A percentile compares a stretch with the other conserved stretches of the same genome.
These are phyloP conservation scores for Cynocephalus volans DNA, from an alignment of 2,113 vertebrate species.

Conservation along the genomic window DNA sequence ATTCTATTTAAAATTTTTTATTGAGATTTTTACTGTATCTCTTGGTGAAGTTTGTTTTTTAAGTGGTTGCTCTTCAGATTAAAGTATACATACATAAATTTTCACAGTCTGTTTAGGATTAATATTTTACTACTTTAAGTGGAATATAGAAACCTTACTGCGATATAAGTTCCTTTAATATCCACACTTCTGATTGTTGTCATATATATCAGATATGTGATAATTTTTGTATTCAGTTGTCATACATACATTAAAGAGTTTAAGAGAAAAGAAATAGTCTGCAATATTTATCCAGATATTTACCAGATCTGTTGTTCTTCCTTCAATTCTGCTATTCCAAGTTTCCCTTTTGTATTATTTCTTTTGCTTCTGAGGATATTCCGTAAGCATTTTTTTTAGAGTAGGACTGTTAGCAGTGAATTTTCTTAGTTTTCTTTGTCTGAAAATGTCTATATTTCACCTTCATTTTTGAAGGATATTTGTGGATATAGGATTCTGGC, in stretches of 20 bases:
- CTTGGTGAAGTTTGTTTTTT: constrained; percentile 3
- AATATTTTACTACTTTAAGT: background rate
- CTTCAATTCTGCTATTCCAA: background rate
- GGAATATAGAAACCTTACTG: background rate
- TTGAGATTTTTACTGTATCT: constrained; percentile 34
- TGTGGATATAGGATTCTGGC: background rate
- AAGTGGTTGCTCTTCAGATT: background rate
- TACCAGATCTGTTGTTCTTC: background rate
- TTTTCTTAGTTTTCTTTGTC: constrained; percentile 18
- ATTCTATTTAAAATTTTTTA: background rate
- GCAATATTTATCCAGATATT: background rate
- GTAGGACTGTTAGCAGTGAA: background rate
- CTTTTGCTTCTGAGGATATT: background rate
- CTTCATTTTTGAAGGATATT: background rate
- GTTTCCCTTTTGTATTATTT: background rate
- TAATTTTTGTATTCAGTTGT: background rate
- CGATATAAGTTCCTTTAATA: background rate
- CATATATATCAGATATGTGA: background rate
- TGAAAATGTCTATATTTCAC: constrained; percentile 39
- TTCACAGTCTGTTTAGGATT: background rate
- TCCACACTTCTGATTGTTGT: constrained; percentile 1
- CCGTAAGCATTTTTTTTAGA: background rate
- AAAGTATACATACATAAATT: background rate
- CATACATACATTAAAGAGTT: background rate
- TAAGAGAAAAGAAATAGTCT: constrained; percentile 40